Conservation (phyloP, 2,888 invertebrate species). For the Drosophila emarginata region DNA sequence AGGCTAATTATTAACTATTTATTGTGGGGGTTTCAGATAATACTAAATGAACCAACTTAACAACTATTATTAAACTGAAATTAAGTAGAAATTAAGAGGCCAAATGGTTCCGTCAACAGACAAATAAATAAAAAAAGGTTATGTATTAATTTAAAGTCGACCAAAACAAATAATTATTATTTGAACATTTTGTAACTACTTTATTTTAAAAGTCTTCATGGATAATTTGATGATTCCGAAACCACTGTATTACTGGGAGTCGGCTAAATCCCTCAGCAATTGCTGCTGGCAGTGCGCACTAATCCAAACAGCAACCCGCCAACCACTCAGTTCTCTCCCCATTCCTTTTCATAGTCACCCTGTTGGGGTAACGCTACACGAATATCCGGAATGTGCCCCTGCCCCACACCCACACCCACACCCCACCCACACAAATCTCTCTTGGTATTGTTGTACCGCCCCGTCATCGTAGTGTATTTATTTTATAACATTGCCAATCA, state of each 20-base stretch:
- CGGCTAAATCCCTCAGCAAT: conserved; percentile 74
- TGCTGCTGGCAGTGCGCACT: conserved; percentile 69
- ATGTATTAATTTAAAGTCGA: too few relatives aligned
- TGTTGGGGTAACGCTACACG: conserved; percentile 46
- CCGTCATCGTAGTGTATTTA: conserved; percentile 79
- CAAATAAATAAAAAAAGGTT: too few relatives aligned
- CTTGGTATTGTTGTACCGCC: conserved; percentile 1
- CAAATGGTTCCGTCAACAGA: too few relatives aligned
- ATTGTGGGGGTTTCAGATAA: too few relatives aligned
- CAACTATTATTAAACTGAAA: too few relatives aligned
- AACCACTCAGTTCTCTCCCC: conserved; percentile 33
- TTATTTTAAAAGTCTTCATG: too few relatives aligned
- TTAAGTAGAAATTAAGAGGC: too few relatives aligned
- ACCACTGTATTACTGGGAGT: conserved; percentile 34
- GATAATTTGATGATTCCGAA: too few relatives aligned
- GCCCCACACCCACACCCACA: conserved; percentile 16
- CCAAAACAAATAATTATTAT: too few relatives aligned
- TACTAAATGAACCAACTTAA: too few relatives aligned
- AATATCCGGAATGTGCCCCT: conserved; percentile 54
- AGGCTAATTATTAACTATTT: too few relatives aligned
- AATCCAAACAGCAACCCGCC: conserved; percentile 58
- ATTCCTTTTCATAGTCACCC: neutral
- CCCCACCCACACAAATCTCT: conserved; percentile 3
- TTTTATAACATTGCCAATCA: conserved; percentile 83
- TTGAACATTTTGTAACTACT: too few relatives aligned